Evolutionary conservation across 2,113 vertebrate species (phyloP), one percentile per base, ranked within the genome.

Genomic region (Dolichallabes microphthalmus): DNA sequence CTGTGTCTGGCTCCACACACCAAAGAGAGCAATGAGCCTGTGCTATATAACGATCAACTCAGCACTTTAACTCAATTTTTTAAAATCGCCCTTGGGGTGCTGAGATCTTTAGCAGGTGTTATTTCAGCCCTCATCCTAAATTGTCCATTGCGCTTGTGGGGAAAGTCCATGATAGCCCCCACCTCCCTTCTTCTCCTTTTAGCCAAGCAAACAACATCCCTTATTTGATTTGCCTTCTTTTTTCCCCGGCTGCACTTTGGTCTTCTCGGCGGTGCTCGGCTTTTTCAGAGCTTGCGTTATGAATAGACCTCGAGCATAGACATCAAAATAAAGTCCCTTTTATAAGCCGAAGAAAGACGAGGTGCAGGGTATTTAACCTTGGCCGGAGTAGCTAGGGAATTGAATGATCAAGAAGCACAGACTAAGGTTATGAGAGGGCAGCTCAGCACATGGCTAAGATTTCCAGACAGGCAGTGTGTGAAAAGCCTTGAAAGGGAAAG

Each of bases 391-490:
- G 64, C 82, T 80, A 35, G 58, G 74, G 61, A 71, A 58, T 74
- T 90, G 82, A 87, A 85, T 90, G 82, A 89, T 86, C 76, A 14
- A 89, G 82, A 80, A 86, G 74, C 55, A 76, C 35, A 76, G 85
- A 55, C 80, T 75, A 52, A 61, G 84, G 82, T 81, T 77, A 57
- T 27, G 27, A 78, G 78, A 82, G 86, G 80, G 84, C 80, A 82
- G 19, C 60, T 69, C 45, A 45, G 55, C 64, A 58, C 78, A 79
- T 63, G 71, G 77, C 81, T 77, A 88, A 61, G 35, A 83, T 61
- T 87, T 74, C 58, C 30, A 15, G 82, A 74, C 61, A 39, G 66
- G 74, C 52, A 52, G 84, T 45, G 78, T 69, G 84, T 81, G 76
- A 86, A 87, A 87, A 88, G 74, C 68, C 15, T 55, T 25, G 3